Evolutionary conservation across 2,888 invertebrate genomes (phyloP), one percentile per base, ranked within the genome.

Genomic region (Antheraea assamensis): DNA sequence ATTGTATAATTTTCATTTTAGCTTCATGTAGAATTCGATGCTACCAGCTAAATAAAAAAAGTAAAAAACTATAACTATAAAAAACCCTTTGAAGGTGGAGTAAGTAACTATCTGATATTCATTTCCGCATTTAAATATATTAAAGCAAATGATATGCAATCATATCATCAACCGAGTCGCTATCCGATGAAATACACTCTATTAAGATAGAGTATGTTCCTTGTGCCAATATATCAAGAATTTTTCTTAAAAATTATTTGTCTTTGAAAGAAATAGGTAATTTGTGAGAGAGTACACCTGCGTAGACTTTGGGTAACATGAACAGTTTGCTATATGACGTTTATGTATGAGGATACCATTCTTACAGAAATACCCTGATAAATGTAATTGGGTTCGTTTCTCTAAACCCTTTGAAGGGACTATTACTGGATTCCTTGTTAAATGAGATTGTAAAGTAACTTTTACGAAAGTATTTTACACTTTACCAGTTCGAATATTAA

Each of bases 231-330:
- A 71, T 47, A 68, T 61, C 49, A 49, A 76, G 77, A 77, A 76
- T 78, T 78, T 78, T 78, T 71, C 73, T 75, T 73, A 72, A n/a
- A 73, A 78, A 78, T 79, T 75, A 80, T 78, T 80, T 81, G 76
- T 81, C 81, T 80, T 81, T 80, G 80, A 82, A 80, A 77, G 77
- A 82, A 42, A 82, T 81, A 80, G 79, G 80, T 83, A 80, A 84
- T 84, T 80, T 83, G 77, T 76, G 75, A 77, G 78, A 78, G 74
- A 77, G 78, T 77, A 73, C 84, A 84, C 81, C 84, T 84, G 83
- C 78, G 78, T 78, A 75, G 70, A 74, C 78, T 80, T 79, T 76
- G 74, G 78, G 76, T 77, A 79, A 79, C 76, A 78, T 74, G 79
- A 80, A 80, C 81, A 78, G 77, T 73, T 68, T 75, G 78, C 75